Evolutionary conservation across 2,797 vertebrate species (phyloP).

Genomic region (Clarias platycephalus): DNA sequence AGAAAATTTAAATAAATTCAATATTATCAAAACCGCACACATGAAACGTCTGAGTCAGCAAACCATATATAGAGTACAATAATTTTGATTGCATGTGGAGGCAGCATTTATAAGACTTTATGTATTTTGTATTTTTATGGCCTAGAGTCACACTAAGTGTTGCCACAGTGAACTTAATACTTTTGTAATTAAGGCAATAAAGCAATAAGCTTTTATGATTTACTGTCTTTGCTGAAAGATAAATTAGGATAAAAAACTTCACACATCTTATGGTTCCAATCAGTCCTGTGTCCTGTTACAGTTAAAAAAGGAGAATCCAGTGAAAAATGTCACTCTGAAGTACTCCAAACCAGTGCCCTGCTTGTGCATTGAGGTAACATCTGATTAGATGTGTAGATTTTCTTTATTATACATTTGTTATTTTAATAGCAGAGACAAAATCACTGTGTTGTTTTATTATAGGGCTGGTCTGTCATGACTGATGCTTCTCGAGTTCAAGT

Average conservation of each 20-base stretch:
- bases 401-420: not conserved
- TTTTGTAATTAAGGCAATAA: slow-evolving; percentile 1
- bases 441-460: slow-evolving; percentile 29
- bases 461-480: slow-evolving; percentile 83
- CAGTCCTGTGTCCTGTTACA: slow-evolving; percentile 63
- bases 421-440: not conserved
- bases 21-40: not conserved
- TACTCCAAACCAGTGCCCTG: slow-evolving; percentile 75
- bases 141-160: not conserved
- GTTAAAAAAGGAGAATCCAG: slow-evolving; percentile 75
- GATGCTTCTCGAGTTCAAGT: slow-evolving; percentile 83
- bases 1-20: not conserved
- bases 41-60: not conserved
- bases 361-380: slow-evolving; percentile 86
- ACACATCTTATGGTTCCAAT: not conserved
- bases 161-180: not conserved
- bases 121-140: not conserved
- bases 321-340: slow-evolving; percentile 64
- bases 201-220: not conserved
- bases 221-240: not conserved
- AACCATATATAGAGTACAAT: not conserved
- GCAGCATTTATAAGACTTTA: not conserved
- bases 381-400: not conserved
- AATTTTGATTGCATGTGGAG: not conserved
- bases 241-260: not conserved